Conservation (phyloP, 2,113 vertebrate genomes). For the Gavialis gangeticus region DNA sequence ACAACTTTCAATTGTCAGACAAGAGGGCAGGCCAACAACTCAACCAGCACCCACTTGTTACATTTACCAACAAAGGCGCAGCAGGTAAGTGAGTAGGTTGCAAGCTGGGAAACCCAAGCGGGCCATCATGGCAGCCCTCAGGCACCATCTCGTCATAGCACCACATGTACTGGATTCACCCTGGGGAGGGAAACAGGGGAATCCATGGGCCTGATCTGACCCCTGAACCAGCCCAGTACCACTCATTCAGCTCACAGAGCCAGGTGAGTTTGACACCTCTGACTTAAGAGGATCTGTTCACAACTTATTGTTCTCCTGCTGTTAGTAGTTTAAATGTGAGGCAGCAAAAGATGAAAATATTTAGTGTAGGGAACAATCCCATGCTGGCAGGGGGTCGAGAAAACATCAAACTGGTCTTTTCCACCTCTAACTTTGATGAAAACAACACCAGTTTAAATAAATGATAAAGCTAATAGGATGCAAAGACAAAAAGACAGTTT, state of each 20-base stretch:
- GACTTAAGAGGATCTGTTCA: not conserved
- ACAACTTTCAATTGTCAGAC: too few relatives aligned
- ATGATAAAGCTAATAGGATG: not conserved
- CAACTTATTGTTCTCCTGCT: not conserved
- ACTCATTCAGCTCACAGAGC: not conserved
- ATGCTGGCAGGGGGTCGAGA: not conserved
- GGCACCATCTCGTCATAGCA: too few relatives aligned
- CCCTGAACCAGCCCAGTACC: not conserved
- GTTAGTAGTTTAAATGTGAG: not conserved
- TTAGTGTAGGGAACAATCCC: not conserved
- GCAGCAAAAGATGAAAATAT: not conserved
- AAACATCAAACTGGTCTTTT: not conserved
- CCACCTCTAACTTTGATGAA: not conserved
- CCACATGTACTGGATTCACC: too few relatives aligned
- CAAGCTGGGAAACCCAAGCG: too few relatives aligned
- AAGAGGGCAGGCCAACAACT: too few relatives aligned
- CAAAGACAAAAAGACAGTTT: not conserved
- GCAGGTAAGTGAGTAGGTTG: too few relatives aligned
- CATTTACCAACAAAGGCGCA: too few relatives aligned
- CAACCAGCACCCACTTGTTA: too few relatives aligned
- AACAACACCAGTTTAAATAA: not conserved
- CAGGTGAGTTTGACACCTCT: not conserved
- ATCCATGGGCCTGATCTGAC: too few relatives aligned
- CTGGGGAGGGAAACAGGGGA: too few relatives aligned
- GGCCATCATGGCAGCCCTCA: too few relatives aligned